These are phyloP conservation scores for Tetragnatha versicolor DNA, from an alignment of 1,140 invertebrate genomes.

Conservation along the genomic window DNA sequence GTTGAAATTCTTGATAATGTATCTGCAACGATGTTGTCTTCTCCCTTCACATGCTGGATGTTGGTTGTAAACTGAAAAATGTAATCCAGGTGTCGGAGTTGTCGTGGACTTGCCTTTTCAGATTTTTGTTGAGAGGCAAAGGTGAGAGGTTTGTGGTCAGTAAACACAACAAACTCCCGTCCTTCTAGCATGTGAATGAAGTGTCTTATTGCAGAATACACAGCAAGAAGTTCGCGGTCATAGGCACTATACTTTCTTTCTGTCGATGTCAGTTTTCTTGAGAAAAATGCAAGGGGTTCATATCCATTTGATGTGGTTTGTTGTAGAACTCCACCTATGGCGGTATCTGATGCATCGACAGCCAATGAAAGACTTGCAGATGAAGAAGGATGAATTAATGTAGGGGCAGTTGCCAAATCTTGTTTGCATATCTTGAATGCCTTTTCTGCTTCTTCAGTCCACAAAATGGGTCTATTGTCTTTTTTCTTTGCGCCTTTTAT, in stretches of 20 bases:
- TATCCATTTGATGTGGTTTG: background rate
- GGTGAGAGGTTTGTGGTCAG: background rate
- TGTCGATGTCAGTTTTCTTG: background rate
- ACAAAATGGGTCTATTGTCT: background rate
- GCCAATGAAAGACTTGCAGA: background rate
- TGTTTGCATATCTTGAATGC: background rate
- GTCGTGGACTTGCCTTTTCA: no score
- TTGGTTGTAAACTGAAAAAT: background rate
- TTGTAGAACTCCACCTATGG: background rate
- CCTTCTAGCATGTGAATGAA: background rate
- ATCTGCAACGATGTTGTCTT: background rate
- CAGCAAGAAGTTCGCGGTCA: background rate
- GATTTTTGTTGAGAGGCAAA: no score
- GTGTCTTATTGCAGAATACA: background rate
- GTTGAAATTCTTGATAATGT: background rate
- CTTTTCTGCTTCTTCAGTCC: background rate
- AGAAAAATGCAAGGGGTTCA: background rate
- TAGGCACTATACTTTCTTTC: background rate
- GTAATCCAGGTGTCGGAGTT: no score
- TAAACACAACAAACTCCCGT: background rate
- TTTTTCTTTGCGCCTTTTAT: slow-evolving; percentile 21
- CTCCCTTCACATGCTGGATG: background rate
- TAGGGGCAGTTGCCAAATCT: background rate
- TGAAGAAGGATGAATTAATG: background rate
- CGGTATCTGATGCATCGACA: background rate